Base-by-base conservation (phyloP, 2,797 vertebrate genomes). In the Poecilia gillii region DNA sequence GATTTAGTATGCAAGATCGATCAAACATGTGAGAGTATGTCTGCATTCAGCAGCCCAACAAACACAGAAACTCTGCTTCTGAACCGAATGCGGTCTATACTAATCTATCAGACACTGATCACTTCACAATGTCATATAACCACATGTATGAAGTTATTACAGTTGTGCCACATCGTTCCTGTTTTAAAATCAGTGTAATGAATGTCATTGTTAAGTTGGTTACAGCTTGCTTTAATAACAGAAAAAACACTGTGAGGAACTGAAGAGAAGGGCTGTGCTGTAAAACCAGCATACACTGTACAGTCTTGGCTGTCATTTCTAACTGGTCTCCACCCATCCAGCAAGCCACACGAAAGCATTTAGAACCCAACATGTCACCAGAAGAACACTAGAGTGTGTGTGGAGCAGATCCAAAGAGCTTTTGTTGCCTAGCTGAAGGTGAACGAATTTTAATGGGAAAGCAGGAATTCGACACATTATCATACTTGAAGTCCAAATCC, bases 261-360 rank as follows among this genome's bases (percentile, higher is more conserved):
- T 64, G 89, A 45, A 86, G 81, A 75, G 64, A 62, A 33, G 25
- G 39, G 49, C 83, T 78, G 49, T 57, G 66, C 62, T 82, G 82
- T 72, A 78, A 79, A 78, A 85, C 39, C 87, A 85, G 76, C 2
- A 5, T 46, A 85, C 77, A 77, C 72, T 68, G 0, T 75, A 20
- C 75, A 75, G 72, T 68, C 66, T 75, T 85, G 80, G 79, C 86
- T 87, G 89, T 92, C 82, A 91, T 78, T 89, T 68, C 43, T 79
- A 73, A 81, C 82, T 82, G 82, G 73, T 84, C 88, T 86, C 88
- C 88, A 88, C 92, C 93, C 91, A 84, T 79, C 74, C 87, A 81
- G 84, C 43, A 71, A 87, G 73, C 85, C 81, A 89, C 86, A 88
- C 79, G 82, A 88, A 81, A 81, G 84, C 84, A 84, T 39, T 6